These are phyloP conservation scores for Gallinago jamesoni DNA, from an alignment of 2,113 vertebrate genomes.

Conservation along the genomic window DNA sequence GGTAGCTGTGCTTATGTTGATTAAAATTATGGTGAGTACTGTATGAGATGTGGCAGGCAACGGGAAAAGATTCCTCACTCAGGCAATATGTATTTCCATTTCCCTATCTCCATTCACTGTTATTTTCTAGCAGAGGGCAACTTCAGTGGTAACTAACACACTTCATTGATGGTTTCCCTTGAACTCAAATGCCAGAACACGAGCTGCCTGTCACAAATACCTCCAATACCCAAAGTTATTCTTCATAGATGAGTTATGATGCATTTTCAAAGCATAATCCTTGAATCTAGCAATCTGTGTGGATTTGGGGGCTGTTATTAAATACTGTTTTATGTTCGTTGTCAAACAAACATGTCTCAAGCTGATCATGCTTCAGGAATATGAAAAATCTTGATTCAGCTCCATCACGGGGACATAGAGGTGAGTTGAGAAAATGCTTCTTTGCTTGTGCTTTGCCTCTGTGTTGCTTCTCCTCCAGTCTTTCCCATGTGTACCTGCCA, in stretches of 20 bases:
- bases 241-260: background rate
- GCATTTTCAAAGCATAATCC: background rate
- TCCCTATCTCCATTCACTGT: background rate
- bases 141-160: background rate
- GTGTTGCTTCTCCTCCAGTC: background rate
- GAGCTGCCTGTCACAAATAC: background rate
- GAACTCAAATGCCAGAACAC: background rate
- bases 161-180: background rate
- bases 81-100: background rate
- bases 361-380: background rate
- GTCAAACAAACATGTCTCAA: background rate
- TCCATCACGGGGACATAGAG: background rate
- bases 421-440: background rate
- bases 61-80: background rate
- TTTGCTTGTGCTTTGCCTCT: background rate
- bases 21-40: background rate
- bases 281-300: background rate
- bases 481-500: background rate
- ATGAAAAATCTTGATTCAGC: background rate
- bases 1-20: background rate
- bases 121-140: background rate
- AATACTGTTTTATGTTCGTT: background rate
- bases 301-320: background rate
- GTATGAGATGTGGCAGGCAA: background rate
- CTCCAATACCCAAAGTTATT: background rate